Base-by-base conservation (phyloP, 2,113 vertebrate genomes). In the Maccullochella peelii region DNA sequence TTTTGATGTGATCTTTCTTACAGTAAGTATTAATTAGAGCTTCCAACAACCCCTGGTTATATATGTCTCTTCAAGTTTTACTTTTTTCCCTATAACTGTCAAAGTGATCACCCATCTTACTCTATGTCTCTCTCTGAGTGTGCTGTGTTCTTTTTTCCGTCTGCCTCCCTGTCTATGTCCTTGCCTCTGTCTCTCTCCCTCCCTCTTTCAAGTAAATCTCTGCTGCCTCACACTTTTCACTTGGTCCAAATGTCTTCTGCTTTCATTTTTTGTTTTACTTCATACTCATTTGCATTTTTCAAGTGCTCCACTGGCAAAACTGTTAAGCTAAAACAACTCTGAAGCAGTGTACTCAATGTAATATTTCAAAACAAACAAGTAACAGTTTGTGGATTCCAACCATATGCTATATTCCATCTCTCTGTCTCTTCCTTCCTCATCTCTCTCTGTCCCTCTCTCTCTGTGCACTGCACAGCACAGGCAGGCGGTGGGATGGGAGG, bases 1-100 rank as follows among this genome's bases (percentile, higher is more conserved):
- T 91, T 95, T 93, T 95, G 89, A 95, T 90, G 91, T 94, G 86
- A 88, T 91, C 80, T 88, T 86, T 88, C 79, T 85, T 85, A 82
- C 80, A 86, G 84, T 82, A 82, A 80, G 63, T 86, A 71, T 88
- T 94, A 94, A 95, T 94, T 94, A 92, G 80, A 93, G 78, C 73
- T 78, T 91, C 79, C 68, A 89, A 74, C 76, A 90, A 73, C 85
- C 74, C 49, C 80, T 86, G 73, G 83, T 92, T 91, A 90, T 89
- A 92, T 76, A 59, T 79, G 62, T 80, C 38, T 81, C 73, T 77
- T 75, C 73, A 86, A 79, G 68, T 88, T 82, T 87, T 78, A 70
- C 77, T 86, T 89, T 84, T 73, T 74, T 88, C 76, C 36, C 18
- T 82, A 30, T 50, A 89, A 86, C 77, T 83, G 78, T 87, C 79